Evolutionary conservation across 2,888 invertebrate species (phyloP), one percentile per base, ranked within the genome.

Genomic region (Cheilosia vernalis): DNA sequence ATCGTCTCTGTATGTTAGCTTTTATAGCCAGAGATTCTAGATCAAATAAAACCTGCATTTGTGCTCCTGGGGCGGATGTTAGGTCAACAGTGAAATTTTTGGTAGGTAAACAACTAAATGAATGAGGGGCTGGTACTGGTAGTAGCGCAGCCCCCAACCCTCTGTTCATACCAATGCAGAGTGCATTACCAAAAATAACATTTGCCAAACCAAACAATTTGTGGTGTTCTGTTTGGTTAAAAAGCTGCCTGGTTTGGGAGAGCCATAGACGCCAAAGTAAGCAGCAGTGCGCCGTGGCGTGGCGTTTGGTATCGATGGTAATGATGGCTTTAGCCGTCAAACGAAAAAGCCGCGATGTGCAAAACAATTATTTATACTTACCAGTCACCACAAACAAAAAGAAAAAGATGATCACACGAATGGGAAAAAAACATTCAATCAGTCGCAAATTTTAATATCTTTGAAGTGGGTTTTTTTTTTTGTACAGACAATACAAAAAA

Each of bases 131-230:
- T n/a, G 33, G n/a, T 44, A 15, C 33, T n/a, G 33, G n/a, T 44
- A 15, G 4, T 30, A 9, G 30, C 30, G 9, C 30, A 30, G 30
- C 30, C 37, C 27, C 33, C 33, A 24, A 30, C 33, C 15, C 17
- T 33, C 17, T n/a, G 7, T 2, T 13, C 56, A 33, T 37, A 37
- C 37, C 37, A 37, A 49, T 61, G 76, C 76, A 63, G 47, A 10
- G 76, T 85, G 85, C 81, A 80, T 77, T 81, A 85, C 81, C 76
- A 81, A 81, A 85, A 81, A 72, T 51, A 77, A 72, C 74, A 81
- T 76, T 81, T 21, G 55, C 76, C 67, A 60, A 81, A 56, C 51
- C 58, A 70, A 58, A 80, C 37, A 30, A 27, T 49, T 56, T 21
- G 21, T 55, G 61, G 21, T 44, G 44, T 37, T 80, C 60, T 70